Evolutionary conservation across 2,797 vertebrate genomes (phyloP).

Genomic region (Thunnus albacares): DNA sequence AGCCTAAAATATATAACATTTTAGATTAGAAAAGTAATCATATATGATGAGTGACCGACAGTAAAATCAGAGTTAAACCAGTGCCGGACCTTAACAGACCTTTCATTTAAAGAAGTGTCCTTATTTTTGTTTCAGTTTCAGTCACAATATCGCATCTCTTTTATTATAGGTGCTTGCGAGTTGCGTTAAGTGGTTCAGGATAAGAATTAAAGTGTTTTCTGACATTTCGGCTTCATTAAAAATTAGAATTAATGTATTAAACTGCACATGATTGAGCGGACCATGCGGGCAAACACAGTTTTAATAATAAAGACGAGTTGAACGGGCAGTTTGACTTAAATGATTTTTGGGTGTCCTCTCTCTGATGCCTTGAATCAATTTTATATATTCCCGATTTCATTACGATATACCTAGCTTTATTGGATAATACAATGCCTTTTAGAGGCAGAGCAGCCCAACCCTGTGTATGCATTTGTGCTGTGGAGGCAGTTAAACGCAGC

Average conservation of each 20-base stretch:
- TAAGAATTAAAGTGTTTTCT: neutral
- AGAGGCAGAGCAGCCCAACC: conserved; percentile 61
- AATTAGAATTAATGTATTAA: conserved; percentile 19
- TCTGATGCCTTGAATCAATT: conserved; percentile 8
- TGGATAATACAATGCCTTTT: conserved; percentile 21
- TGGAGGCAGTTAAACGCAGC: conserved; percentile 64
- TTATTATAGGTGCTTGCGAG: neutral
- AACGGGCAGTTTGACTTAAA: conserved; percentile 15
- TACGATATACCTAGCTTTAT: neutral
- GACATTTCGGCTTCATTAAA: conserved; percentile 5
- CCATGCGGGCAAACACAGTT: conserved; percentile 15
- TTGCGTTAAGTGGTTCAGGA: neutral
- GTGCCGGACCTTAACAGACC: neutral
- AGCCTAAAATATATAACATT: neutral
- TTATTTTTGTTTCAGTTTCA: conserved; percentile 9
- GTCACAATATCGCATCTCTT: neutral
- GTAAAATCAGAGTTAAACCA: conserved; percentile 24
- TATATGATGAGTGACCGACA: neutral
- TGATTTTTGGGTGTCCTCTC: conserved; percentile 4
- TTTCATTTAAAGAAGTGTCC: neutral
- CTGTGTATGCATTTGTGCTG: conserved; percentile 45
- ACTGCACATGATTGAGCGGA: conserved; percentile 8
- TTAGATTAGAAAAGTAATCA: neutral
- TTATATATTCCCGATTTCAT: conserved; percentile 2
- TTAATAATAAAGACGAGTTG: conserved; percentile 40